phyloP scores from a whole-genome alignment of 2,797 vertebrate genomes.

The Bovichtus variegatus region DNA sequence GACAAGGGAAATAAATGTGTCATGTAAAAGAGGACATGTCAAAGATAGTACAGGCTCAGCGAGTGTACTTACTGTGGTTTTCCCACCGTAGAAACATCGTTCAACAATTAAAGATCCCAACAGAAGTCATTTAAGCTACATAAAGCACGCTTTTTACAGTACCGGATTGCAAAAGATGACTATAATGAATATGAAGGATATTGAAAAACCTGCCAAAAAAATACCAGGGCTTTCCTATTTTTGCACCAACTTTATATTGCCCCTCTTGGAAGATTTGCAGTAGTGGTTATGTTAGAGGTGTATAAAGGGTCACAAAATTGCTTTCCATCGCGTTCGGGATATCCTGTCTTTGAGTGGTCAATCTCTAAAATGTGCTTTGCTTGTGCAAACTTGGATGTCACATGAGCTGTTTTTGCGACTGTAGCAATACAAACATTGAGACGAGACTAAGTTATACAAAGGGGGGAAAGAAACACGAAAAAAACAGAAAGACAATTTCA shows the following conservation, averaged over 20 bases:
- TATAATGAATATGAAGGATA: too few relatives aligned
- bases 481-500: not conserved
- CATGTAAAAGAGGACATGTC: constrained; percentile 22
- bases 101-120: not conserved
- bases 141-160: not conserved
- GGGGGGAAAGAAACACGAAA: too few relatives aligned
- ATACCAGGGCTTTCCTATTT: too few relatives aligned
- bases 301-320: too few relatives aligned
- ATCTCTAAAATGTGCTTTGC: not conserved
- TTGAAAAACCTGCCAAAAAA: too few relatives aligned
- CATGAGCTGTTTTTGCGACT: not conserved
- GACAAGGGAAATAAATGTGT: constrained; percentile 36
- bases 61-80: not conserved
- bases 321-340: too few relatives aligned
- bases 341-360: not conserved
- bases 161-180: not conserved
- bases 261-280: not conserved
- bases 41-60: constrained; percentile 39
- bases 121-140: not conserved
- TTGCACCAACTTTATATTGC: too few relatives aligned
- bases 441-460: not conserved
- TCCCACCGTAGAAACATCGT: constrained; percentile 9
- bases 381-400: not conserved
- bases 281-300: not conserved
- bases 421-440: not conserved